phyloP scores from a whole-genome alignment of 2,797 vertebrate genomes.

The Lagodon rhomboides region DNA sequence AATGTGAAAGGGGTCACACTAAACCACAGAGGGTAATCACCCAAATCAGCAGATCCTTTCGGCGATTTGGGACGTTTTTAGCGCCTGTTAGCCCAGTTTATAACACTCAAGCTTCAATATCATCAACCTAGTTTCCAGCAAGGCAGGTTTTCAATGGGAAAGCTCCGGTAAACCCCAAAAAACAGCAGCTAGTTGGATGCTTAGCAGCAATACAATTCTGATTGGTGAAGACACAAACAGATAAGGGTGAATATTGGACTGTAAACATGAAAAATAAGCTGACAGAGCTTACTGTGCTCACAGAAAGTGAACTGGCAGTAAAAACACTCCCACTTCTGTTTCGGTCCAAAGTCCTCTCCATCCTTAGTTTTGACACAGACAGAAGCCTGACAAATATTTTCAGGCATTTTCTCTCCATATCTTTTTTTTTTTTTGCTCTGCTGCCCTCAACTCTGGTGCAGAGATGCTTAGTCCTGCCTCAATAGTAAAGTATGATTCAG shows the following conservation, averaged over 20 bases:
- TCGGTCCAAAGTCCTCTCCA: neutral
- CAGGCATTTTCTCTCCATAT: too few species aligned
- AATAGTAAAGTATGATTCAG: slow-evolving; percentile 39
- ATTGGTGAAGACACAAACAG: too few species aligned
- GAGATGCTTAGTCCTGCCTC: neutral
- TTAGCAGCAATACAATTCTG: neutral
- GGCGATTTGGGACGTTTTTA: neutral
- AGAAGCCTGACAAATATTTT: too few species aligned
- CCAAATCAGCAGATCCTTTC: neutral
- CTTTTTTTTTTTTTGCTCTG: neutral
- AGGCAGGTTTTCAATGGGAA: neutral
- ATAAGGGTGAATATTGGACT: too few species aligned
- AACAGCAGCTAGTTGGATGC: neutral
- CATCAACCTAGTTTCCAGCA: neutral
- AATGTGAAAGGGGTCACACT: neutral
- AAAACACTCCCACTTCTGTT: neutral
- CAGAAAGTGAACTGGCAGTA: neutral
- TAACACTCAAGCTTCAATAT: neutral
- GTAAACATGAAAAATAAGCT: too few species aligned
- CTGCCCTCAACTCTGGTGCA: neutral
- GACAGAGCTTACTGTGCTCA: neutral
- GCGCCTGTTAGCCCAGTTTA: neutral
- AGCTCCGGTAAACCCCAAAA: neutral
- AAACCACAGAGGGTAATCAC: neutral
- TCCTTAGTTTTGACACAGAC: neutral